These are phyloP conservation scores for Pseudomyrmex concolor DNA, from an alignment of 1,140 invertebrate genomes.

Conservation along the genomic window DNA sequence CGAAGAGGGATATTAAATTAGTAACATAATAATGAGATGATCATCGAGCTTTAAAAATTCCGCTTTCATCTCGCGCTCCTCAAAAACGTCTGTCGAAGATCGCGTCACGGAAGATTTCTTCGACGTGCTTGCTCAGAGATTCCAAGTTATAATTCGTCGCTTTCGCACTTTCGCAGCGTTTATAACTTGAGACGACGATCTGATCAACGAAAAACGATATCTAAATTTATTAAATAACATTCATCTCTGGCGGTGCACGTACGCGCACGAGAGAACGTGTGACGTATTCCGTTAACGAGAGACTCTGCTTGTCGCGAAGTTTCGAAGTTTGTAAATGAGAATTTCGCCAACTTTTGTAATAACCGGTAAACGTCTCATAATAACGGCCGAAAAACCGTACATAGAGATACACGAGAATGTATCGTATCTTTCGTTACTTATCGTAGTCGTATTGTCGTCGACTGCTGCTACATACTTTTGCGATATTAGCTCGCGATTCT, in stretches of 20 bases:
- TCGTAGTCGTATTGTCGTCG: conserved; percentile 14
- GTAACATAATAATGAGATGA: conserved; percentile 82
- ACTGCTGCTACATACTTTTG: background rate
- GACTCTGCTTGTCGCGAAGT: conserved; percentile 33
- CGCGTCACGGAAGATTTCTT: background rate
- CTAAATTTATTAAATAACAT: conserved; percentile 33
- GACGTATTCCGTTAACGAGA: conserved; percentile 29
- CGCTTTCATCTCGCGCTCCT: conserved; percentile 6
- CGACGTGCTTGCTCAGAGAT: background rate
- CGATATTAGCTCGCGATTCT: background rate
- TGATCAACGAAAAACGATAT: background rate
- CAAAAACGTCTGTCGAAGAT: conserved; percentile 33
- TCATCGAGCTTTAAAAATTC: conserved; percentile 69
- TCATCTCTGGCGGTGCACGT: background rate
- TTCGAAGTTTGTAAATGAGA: conserved; percentile 55
- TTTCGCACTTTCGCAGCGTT: background rate
- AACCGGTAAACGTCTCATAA: conserved; percentile 50
- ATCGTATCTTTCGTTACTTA: conserved; percentile 21
- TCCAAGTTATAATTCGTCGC: background rate
- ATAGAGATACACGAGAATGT: conserved; percentile 29
- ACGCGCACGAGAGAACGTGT: background rate
- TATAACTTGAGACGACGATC: background rate
- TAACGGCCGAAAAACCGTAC: conserved; percentile 34
- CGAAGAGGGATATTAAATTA: conserved; percentile 79
- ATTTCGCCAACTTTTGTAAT: conserved; percentile 58